phyloP scores from a whole-genome alignment of 2,888 invertebrate genomes.

The Congeria kusceri region DNA sequence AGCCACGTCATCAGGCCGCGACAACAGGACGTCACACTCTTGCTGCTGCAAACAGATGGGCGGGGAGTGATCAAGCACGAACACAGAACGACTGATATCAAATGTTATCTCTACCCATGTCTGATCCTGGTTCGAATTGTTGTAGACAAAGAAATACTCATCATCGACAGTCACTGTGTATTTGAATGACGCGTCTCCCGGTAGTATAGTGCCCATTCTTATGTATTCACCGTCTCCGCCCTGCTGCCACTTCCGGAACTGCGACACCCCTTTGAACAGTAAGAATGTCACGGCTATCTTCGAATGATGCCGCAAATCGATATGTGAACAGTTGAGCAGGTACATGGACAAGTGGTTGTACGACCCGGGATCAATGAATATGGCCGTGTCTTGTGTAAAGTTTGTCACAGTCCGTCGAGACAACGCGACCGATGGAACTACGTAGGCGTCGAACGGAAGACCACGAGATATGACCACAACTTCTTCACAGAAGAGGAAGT shows the following conservation, averaged over 20 bases:
- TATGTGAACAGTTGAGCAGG: constrained; percentile 28
- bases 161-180: constrained; percentile 26
- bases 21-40: constrained; percentile 33
- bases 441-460: constrained; percentile 41
- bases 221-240: constrained; percentile 41
- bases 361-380: constrained; percentile 26
- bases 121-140: constrained; percentile 11
- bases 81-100: constrained; percentile 32
- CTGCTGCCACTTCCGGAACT: constrained; percentile 47
- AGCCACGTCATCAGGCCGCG: constrained; percentile 24
- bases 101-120: constrained; percentile 45
- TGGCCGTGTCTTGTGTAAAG: constrained; percentile 16
- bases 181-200: background rate
- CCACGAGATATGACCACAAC: constrained; percentile 41
- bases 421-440: constrained; percentile 22
- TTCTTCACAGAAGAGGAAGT: constrained; percentile 56
- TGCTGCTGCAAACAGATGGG: constrained; percentile 30
- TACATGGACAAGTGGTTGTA: constrained; percentile 52
- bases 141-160: constrained; percentile 51
- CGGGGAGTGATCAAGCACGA: constrained; percentile 30
- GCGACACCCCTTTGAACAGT: constrained; percentile 31
- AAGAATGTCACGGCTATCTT: constrained; percentile 29
- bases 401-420: constrained; percentile 12
- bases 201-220: constrained; percentile 12
- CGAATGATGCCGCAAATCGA: constrained; percentile 36